Evolutionary conservation across 1,140 invertebrate species (phyloP).

Genomic region (Belonocnema kinseyi): DNA sequence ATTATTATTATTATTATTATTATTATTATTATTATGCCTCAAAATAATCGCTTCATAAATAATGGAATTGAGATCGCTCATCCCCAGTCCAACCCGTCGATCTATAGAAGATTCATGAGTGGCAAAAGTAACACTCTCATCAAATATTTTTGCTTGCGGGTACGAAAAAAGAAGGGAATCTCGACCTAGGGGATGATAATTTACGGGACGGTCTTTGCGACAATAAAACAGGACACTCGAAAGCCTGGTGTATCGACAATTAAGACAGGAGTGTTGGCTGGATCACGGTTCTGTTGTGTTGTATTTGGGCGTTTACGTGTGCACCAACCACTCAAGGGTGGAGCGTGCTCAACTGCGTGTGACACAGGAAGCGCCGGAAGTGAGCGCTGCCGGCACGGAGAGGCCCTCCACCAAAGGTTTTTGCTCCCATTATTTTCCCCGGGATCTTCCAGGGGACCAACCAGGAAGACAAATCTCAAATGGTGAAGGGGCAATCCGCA

Average conservation of each 20-base stretch:
- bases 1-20: too few species aligned
- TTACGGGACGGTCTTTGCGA: slow-evolving; percentile 17
- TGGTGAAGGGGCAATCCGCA: slow-evolving; percentile 27
- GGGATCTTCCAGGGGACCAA: slow-evolving; percentile 32
- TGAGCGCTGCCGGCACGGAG: slow-evolving; percentile 54
- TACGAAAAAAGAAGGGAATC: not conserved
- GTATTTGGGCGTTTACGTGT: slow-evolving; percentile 36
- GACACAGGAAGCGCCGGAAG: slow-evolving; percentile 74
- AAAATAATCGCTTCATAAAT: too few species aligned
- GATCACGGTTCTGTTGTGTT: slow-evolving; percentile 35
- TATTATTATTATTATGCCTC: too few species aligned
- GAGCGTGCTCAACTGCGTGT: slow-evolving; percentile 75
- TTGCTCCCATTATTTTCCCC: slow-evolving; percentile 45
- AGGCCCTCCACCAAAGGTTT: slow-evolving; percentile 45
- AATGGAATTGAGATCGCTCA: too few species aligned
- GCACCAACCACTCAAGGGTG: slow-evolving; percentile 43
- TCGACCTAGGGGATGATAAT: slow-evolving; percentile 1
- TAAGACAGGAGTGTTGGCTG: slow-evolving; percentile 54
- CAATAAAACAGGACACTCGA: slow-evolving; percentile 20
- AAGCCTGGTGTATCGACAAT: slow-evolving; percentile 63
- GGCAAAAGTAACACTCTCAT: not conserved
- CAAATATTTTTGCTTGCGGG: not conserved
- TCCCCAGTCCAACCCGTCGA: not conserved
- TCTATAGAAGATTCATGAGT: not conserved
- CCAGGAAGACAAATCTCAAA: slow-evolving; percentile 45